A percentile compares a stretch with the other conserved stretches of the same genome.
Evolutionary conservation across 2,888 invertebrate species (phyloP).

Genomic region (Drosophila meridiana): DNA sequence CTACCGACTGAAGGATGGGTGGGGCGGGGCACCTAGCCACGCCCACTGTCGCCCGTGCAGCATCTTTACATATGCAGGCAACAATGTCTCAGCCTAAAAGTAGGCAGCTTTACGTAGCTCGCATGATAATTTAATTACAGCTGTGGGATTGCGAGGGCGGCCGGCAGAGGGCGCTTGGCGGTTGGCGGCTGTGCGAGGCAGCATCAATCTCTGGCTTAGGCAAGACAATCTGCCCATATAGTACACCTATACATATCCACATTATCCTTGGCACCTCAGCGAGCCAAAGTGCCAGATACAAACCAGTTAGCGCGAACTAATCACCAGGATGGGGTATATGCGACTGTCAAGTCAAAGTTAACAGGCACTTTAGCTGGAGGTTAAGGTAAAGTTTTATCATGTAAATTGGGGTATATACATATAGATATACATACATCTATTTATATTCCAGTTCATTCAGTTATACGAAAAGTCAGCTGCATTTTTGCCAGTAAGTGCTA

Average conservation of each 20-base stretch:
- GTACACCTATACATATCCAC: conserved; percentile 29
- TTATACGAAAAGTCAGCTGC: background rate
- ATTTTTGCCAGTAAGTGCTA: background rate
- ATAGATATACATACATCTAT: background rate
- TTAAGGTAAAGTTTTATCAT: background rate
- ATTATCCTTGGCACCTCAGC: conserved; percentile 52
- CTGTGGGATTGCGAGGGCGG: conserved; percentile 38
- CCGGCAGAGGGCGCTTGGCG: background rate
- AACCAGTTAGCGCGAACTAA: background rate
- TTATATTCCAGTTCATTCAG: background rate
- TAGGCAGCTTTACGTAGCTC: conserved; percentile 62
- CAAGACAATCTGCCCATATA: conserved; percentile 59
- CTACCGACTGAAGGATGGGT: background rate
- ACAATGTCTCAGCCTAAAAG: conserved; percentile 61
- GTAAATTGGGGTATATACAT: background rate
- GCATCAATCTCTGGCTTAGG: conserved; percentile 75
- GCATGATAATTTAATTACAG: conserved; percentile 77
- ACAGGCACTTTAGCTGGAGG: background rate
- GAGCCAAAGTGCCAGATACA: conserved; percentile 30
- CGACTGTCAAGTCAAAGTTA: background rate
- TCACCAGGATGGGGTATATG: background rate
- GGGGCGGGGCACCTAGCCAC: background rate
- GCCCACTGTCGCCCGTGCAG: background rate
- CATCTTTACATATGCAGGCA: conserved; percentile 51
- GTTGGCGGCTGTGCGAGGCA: conserved; percentile 24